These are phyloP conservation scores for Ranitomeya imitator DNA, from an alignment of 2,113 vertebrate genomes.

Conservation along the genomic window DNA sequence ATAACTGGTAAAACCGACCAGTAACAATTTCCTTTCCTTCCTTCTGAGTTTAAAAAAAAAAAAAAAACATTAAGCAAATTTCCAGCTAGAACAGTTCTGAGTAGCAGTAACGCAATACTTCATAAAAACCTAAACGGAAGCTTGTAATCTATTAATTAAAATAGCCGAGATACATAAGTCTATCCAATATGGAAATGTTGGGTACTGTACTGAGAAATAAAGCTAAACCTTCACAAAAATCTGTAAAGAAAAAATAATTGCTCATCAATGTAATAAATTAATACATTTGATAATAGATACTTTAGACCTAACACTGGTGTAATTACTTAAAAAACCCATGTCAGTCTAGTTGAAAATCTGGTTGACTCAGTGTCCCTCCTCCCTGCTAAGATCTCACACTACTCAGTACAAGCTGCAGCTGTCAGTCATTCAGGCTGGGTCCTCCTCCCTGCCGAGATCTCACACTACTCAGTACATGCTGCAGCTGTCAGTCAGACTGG, in stretches of 20 bases:
- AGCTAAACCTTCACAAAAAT: background rate
- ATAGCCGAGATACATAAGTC: background rate
- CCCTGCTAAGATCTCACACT: too few species aligned
- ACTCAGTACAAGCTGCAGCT: too few species aligned
- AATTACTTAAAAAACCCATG: too few species aligned
- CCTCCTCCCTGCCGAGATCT: too few species aligned
- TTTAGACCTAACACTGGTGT: too few species aligned
- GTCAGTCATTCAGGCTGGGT: too few species aligned
- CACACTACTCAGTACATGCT: too few species aligned
- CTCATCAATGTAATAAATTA: background rate
- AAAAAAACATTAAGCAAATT: background rate
- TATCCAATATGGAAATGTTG: background rate
- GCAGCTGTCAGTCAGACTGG: too few species aligned
- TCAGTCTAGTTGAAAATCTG: too few species aligned
- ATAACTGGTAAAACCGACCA: background rate
- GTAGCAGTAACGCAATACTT: background rate
- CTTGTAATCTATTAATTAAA: background rate
- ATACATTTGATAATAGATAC: too few species aligned
- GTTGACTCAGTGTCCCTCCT: too few species aligned
- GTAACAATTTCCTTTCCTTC: background rate
- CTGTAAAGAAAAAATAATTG: background rate
- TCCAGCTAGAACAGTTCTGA: background rate
- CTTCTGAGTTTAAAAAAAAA: background rate
- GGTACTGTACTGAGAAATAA: background rate
- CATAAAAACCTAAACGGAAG: background rate